phyloP scores from a whole-genome alignment of 2,888 invertebrate species.

The Sesia apiformis region DNA sequence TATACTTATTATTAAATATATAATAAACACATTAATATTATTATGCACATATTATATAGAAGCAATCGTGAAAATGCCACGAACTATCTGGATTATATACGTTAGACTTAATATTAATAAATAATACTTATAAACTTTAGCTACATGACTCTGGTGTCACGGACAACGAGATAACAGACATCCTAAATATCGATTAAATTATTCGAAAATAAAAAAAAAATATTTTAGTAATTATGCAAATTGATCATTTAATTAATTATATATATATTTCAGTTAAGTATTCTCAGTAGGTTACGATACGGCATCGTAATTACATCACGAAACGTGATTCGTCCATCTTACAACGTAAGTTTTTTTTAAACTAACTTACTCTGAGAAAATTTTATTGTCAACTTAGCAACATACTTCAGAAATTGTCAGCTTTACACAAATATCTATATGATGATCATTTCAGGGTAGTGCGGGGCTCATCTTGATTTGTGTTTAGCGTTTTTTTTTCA shows the following conservation, averaged over 20 bases:
- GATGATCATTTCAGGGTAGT: not conserved
- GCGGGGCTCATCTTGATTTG: not conserved
- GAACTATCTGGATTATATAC: not conserved
- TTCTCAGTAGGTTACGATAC: not conserved
- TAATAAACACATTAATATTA: not conserved
- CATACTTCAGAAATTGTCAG: not conserved
- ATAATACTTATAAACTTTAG: conserved; percentile 27
- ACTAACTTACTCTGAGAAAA: not conserved
- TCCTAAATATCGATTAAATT: conserved; percentile 20
- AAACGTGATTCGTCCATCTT: not conserved
- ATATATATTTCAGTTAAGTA: not conserved
- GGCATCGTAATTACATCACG: not conserved
- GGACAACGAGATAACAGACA: conserved; percentile 36
- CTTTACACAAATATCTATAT: not conserved
- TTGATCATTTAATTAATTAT: not conserved
- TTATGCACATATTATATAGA: not conserved
- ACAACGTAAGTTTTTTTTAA: no score
- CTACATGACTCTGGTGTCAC: conserved; percentile 45
- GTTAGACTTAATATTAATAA: not conserved
- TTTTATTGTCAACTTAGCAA: not conserved
- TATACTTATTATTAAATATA: not conserved
- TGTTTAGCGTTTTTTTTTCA: no score
- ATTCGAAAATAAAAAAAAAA: not conserved
- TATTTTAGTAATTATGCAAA: not conserved
- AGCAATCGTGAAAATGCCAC: not conserved